phyloP scores from a whole-genome alignment of 35 echinoderm and acorn worm species.

The Lytechinus variegatus region DNA sequence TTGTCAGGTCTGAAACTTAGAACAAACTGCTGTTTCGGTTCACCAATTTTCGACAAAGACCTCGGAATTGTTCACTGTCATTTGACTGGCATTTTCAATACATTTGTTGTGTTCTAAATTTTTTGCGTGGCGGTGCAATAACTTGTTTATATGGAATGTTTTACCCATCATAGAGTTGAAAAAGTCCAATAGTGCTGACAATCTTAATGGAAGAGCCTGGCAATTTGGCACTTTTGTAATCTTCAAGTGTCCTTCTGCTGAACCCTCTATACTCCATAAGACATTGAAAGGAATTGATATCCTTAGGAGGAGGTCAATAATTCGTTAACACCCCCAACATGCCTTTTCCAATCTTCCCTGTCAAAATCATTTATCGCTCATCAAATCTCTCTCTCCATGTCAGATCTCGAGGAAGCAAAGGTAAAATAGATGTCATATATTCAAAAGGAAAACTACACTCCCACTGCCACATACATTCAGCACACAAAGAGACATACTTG shows the following conservation, averaged over 20 bases:
- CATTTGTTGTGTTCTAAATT: too few relatives aligned
- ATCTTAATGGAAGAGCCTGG: not conserved
- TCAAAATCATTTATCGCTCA: not conserved
- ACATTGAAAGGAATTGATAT: not conserved
- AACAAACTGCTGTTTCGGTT: too few relatives aligned
- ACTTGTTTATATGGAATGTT: too few relatives aligned
- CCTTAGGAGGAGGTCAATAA: not conserved
- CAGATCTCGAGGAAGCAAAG: not conserved
- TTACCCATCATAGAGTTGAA: too few relatives aligned
- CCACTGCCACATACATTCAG: not conserved
- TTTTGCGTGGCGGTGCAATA: too few relatives aligned
- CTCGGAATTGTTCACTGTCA: too few relatives aligned
- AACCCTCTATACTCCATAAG: not conserved
- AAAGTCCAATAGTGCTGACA: too few relatives aligned
- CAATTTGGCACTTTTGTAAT: not conserved
- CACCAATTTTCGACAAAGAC: too few relatives aligned
- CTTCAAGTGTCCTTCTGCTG: not conserved
- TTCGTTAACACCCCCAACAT: not conserved
- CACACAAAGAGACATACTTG: too few relatives aligned
- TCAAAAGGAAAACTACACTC: not conserved
- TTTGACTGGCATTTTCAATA: too few relatives aligned
- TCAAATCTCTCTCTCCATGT: not conserved
- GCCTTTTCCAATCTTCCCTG: slow-evolving; percentile 8
- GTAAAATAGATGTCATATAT: not conserved
- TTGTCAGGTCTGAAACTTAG: too few relatives aligned